phyloP scores from a whole-genome alignment of 2,888 invertebrate species.

The Hybos culiciformis region DNA sequence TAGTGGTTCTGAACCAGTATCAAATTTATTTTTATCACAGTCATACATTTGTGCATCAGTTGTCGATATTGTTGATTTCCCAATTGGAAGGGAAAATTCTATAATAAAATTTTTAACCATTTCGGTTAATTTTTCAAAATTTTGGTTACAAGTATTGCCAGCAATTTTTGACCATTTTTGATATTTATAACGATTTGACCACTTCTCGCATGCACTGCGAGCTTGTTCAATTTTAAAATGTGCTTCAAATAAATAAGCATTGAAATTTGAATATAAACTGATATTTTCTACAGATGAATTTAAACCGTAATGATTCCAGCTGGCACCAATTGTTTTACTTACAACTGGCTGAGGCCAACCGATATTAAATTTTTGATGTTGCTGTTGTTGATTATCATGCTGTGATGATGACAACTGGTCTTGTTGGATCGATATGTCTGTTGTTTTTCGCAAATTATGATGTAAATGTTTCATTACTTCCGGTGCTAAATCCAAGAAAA shows the following conservation, averaged over 20 bases:
- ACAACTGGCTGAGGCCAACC: not conserved
- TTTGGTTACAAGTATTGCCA: constrained; percentile 21
- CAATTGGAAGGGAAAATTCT: constrained; percentile 23
- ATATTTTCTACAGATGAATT: constrained; percentile 37
- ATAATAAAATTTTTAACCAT: constrained; percentile 31
- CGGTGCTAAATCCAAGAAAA: constrained; percentile 61
- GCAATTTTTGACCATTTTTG: constrained; percentile 27
- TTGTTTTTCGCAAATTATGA: constrained; percentile 6
- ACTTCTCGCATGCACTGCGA: constrained; percentile 56
- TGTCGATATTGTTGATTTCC: constrained; percentile 2
- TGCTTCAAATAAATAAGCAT: constrained; percentile 77
- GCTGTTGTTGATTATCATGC: constrained; percentile 26
- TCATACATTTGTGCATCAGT: constrained; percentile 15
- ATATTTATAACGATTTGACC: constrained; percentile 69
- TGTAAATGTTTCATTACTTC: constrained; percentile 31
- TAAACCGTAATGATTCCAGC: constrained; percentile 41
- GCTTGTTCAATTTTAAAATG: constrained; percentile 62
- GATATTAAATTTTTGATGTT: constrained; percentile 19
- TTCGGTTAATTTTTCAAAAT: constrained; percentile 23
- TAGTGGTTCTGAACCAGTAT: constrained; percentile 55
- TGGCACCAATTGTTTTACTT: constrained; percentile 36
- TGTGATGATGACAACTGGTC: constrained; percentile 15
- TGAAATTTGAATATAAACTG: constrained; percentile 67
- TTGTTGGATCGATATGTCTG: not conserved
- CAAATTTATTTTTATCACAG: constrained; percentile 30